Conservation (phyloP, 2,888 invertebrate genomes). For the Archaeoteleia sp. region DNA sequence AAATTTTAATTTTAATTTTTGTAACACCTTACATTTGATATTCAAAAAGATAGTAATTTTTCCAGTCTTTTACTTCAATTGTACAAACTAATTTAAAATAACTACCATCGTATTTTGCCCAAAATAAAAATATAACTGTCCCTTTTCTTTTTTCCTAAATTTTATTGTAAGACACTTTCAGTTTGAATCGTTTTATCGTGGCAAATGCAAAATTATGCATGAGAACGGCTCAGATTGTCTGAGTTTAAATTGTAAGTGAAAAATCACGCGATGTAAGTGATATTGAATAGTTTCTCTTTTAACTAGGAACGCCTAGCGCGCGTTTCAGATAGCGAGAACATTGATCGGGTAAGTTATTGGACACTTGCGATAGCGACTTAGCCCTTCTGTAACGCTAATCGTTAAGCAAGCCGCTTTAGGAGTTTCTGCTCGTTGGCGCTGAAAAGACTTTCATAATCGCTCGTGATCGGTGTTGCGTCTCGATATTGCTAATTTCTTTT, state of each 20-base stretch:
- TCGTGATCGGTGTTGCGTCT: conserved; percentile 51
- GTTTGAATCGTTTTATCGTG: no score
- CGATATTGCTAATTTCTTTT: conserved; percentile 41
- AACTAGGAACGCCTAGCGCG: conserved; percentile 61
- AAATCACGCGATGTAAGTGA: conserved; percentile 29
- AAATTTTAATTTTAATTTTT: no score
- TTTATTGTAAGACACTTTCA: no score
- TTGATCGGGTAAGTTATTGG: conserved; percentile 61
- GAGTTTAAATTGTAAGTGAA: conserved; percentile 20
- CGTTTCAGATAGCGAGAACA: conserved; percentile 61
- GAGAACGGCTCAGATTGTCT: conserved; percentile 19
- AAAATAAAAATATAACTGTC: no score
- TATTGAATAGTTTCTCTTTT: conserved; percentile 59
- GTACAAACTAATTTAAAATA: no score
- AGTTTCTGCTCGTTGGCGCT: conserved; percentile 58
- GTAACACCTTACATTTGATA: no score
- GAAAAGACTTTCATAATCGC: conserved; percentile 38
- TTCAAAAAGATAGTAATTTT: no score
- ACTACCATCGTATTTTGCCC: no score
- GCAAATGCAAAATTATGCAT: no score
- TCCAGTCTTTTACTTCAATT: no score
- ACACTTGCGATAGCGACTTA: conserved; percentile 51
- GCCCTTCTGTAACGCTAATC: conserved; percentile 47
- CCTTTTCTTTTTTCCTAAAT: no score
- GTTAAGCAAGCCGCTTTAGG: conserved; percentile 56